These are phyloP conservation scores for Zoanthus solanderi DNA, from an alignment of 92 coral and sea anemone genomes.

Conservation along the genomic window DNA sequence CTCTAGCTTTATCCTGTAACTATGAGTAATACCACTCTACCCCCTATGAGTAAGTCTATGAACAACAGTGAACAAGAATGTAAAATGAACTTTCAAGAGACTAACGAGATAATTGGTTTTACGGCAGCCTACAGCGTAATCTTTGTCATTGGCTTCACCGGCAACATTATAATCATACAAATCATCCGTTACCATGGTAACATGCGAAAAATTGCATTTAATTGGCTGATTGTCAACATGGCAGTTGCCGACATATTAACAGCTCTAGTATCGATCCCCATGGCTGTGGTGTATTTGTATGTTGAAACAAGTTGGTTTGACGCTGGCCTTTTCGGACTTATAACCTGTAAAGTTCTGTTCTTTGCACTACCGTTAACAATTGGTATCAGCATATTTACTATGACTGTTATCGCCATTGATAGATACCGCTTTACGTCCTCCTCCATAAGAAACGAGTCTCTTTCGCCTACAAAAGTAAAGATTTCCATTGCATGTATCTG, in stretches of 20 bases:
- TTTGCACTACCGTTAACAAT: not conserved
- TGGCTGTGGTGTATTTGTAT: not conserved
- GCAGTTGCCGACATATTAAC: constrained; percentile 29
- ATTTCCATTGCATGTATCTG: constrained; percentile 12
- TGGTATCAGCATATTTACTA: constrained; percentile 15
- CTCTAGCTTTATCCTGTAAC: not conserved
- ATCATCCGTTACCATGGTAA: constrained; percentile 38
- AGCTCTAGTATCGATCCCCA: constrained; percentile 1
- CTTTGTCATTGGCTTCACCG: constrained; percentile 15
- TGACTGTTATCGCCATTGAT: constrained; percentile 20
- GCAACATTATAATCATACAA: constrained; percentile 24
- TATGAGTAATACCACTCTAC: not conserved
- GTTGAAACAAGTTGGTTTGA: constrained; percentile 17
- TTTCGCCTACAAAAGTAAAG: constrained; percentile 13
- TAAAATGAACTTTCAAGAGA: not conserved
- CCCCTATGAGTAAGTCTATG: not conserved
- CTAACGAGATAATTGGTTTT: not conserved
- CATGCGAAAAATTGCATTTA: constrained; percentile 34
- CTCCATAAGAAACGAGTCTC: constrained; percentile 6
- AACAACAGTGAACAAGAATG: not conserved
- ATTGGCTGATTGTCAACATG: constrained; percentile 37
- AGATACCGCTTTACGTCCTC: constrained; percentile 18
- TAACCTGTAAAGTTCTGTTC: constrained; percentile 21
- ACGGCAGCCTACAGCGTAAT: constrained; percentile 10
- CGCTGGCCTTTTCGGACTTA: constrained; percentile 8